Percentiles rank a stretch among this genome's conserved stretches.
Conservation (phyloP, 2,888 invertebrate genomes). For the Mechanitis mazaeus region DNA sequence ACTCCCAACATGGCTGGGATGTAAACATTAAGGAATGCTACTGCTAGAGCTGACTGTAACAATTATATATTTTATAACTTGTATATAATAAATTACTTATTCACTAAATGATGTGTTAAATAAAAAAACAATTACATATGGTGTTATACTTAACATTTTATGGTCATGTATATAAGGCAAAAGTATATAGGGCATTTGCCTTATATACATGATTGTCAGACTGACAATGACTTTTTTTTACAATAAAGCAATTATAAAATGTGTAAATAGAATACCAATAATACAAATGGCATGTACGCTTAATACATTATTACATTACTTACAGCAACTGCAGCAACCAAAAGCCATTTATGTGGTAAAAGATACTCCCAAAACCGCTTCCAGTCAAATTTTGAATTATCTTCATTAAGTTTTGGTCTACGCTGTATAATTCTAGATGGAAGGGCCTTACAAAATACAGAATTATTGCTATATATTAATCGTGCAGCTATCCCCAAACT, state of each 20-base stretch:
- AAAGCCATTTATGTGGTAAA: slow-evolving; percentile 84
- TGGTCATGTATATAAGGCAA: too few species aligned
- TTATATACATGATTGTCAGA: too few species aligned
- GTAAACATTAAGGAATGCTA: slow-evolving; percentile 92
- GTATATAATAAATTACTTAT: too few species aligned
- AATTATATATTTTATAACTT: background rate
- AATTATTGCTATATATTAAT: slow-evolving; percentile 62
- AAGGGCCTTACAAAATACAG: slow-evolving; percentile 80
- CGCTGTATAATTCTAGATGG: slow-evolving; percentile 76
- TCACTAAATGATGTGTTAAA: too few species aligned
- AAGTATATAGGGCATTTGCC: too few species aligned
- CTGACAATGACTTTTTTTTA: too few species aligned
- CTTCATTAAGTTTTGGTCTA: slow-evolving; percentile 63
- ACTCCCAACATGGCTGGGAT: slow-evolving; percentile 90
- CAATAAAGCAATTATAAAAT: too few species aligned
- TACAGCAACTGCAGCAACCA: slow-evolving; percentile 87
- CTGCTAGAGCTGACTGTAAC: slow-evolving; percentile 89
- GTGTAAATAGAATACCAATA: background rate
- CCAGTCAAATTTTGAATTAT: slow-evolving; percentile 86
- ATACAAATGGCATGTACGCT: background rate
- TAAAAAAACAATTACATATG: too few species aligned
- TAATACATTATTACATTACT: slow-evolving; percentile 47
- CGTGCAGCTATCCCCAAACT: slow-evolving; percentile 60
- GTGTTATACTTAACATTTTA: too few species aligned
- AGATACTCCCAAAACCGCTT: slow-evolving; percentile 82